Evolutionary conservation across 2,113 vertebrate genomes (phyloP).

Genomic region (Dipodomys ordii): DNA sequence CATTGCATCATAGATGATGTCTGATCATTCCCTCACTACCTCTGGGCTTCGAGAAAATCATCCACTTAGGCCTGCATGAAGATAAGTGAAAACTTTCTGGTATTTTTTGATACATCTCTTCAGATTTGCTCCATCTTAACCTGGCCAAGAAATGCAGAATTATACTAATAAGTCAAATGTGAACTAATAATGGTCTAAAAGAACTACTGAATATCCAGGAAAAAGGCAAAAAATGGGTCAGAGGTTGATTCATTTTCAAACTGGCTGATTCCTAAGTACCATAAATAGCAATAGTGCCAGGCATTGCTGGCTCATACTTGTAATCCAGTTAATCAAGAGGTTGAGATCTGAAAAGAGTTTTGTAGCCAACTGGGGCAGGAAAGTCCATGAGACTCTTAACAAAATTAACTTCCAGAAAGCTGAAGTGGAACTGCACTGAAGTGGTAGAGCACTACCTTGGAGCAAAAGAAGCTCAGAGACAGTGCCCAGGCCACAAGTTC

Average conservation of each 20-base stretch:
- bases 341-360: too few relatives aligned
- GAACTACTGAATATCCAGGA: not conserved
- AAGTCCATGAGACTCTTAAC: too few relatives aligned
- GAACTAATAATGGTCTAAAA: not conserved
- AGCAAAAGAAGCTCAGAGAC: too few relatives aligned
- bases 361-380: too few relatives aligned
- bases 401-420: too few relatives aligned
- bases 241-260: not conserved
- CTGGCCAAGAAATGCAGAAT: constrained; percentile 6
- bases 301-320: too few relatives aligned
- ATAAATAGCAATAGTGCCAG: not conserved
- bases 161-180: not conserved
- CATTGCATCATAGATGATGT: not conserved
- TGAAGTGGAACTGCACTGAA: too few relatives aligned
- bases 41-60: not conserved
- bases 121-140: not conserved
- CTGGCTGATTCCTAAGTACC: not conserved
- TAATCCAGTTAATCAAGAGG: too few relatives aligned
- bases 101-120: not conserved
- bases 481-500: too few relatives aligned
- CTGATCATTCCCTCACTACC: not conserved
- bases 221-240: not conserved
- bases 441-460: too few relatives aligned
- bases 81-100: not conserved
- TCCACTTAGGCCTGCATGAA: not conserved